phyloP scores from a whole-genome alignment of 2,888 invertebrate species.

The Phasia obesa region DNA sequence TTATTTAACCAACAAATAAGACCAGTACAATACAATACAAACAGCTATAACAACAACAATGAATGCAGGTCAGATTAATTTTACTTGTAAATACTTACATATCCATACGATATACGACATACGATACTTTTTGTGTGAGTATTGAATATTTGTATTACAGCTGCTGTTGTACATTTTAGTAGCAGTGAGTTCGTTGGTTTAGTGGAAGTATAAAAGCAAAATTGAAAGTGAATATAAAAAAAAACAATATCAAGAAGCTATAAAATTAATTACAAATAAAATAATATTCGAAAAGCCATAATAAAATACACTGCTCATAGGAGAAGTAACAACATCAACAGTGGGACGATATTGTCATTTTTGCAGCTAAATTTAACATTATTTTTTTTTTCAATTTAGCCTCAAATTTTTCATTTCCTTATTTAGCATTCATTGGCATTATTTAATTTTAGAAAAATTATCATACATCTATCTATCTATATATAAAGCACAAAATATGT shows the following conservation, averaged over 20 bases:
- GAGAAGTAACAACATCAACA: background rate
- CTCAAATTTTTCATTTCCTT: no score
- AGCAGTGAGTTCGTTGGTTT: conserved; percentile 4
- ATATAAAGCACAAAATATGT: no score
- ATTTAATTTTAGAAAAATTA: no score
- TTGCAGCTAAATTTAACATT: no score
- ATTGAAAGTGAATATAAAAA: conserved; percentile 34
- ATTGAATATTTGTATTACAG: background rate
- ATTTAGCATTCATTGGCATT: no score
- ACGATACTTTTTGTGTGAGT: no score
- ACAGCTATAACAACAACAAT: background rate
- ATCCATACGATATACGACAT: no score
- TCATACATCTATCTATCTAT: no score
- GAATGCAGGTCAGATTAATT: conserved; percentile 11
- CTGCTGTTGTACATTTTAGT: background rate
- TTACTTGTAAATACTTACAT: no score
- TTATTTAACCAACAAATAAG: conserved; percentile 23
- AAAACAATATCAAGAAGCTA: conserved; percentile 48
- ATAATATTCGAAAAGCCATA: conserved; percentile 28
- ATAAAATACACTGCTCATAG: conserved; percentile 19
- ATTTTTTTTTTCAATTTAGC: no score
- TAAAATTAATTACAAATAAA: conserved; percentile 52
- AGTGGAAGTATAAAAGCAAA: background rate
- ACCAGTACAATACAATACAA: background rate
- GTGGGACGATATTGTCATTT: no score